Conservation (phyloP, 2,113 vertebrate species). For the Rousettus leschenaultii region DNA sequence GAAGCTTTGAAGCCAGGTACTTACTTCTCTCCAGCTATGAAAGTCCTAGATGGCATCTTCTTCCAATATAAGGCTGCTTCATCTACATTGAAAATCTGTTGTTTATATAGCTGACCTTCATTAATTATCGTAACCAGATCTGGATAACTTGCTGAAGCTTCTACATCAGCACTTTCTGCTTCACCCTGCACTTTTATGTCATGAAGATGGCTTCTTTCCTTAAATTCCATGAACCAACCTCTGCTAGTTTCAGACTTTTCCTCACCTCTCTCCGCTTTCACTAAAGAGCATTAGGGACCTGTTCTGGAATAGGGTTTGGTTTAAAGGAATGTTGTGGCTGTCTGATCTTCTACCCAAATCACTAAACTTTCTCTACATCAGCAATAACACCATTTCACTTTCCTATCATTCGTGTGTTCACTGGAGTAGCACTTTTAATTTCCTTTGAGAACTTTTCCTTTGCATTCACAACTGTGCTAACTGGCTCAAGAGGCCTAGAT, state of each 20-base stretch:
- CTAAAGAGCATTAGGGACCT: background rate
- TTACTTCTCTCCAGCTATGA: background rate
- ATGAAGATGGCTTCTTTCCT: background rate
- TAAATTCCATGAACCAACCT: background rate
- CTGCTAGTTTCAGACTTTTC: background rate
- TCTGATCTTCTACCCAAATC: background rate
- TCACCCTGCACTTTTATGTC: background rate
- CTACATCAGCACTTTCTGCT: background rate
- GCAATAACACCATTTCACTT: background rate
- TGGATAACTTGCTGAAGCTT: background rate
- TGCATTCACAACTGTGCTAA: background rate
- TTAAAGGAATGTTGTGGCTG: background rate
- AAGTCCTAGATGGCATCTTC: background rate
- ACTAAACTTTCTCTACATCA: background rate
- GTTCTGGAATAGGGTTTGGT: background rate
- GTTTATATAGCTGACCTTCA: background rate
- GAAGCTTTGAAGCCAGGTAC: background rate
- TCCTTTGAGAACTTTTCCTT: background rate
- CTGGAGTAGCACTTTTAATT: background rate
- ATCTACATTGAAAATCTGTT: background rate
- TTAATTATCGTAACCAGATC: background rate
- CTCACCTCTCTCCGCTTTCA: background rate
- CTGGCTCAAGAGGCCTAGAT: background rate
- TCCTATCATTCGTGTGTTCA: background rate
- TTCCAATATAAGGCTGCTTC: background rate